These are phyloP conservation scores for Archips xylosteana DNA, from an alignment of 2,888 invertebrate species.

Conservation along the genomic window DNA sequence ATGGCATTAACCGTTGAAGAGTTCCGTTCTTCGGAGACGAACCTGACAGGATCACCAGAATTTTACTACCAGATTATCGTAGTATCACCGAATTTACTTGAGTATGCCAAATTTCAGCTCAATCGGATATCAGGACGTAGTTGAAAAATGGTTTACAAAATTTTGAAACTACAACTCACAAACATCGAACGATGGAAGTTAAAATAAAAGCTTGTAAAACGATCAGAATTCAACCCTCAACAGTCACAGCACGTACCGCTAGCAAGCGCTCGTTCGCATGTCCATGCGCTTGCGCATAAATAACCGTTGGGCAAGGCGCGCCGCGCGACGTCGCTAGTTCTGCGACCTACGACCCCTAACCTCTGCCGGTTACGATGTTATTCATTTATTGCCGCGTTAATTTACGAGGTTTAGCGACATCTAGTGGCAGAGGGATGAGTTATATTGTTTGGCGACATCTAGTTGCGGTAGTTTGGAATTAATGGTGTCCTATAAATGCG, in stretches of 20 bases:
- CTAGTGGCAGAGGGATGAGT: constrained; percentile 9
- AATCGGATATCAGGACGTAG: no score
- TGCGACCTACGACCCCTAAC: constrained; percentile 31
- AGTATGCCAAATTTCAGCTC: no score
- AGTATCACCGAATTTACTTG: no score
- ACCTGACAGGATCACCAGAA: no score
- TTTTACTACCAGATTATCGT: no score
- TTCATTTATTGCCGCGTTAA: constrained; percentile 38
- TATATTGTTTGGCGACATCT: constrained; percentile 27
- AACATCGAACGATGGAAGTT: no score
- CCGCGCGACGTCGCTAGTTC: constrained; percentile 20
- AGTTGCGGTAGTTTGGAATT: not conserved
- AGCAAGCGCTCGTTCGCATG: not conserved
- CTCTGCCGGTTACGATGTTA: constrained; percentile 33
- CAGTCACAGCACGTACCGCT: not conserved
- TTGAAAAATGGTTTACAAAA: no score
- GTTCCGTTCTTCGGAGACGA: no score
- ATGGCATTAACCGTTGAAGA: no score
- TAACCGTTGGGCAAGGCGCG: constrained; percentile 36
- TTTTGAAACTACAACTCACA: no score
- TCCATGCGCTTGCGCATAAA: constrained; percentile 24
- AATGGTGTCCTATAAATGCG: not conserved
- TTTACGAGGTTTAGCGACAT: constrained; percentile 36
- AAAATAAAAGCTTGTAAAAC: no score
- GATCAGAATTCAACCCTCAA: not conserved